phyloP scores from a whole-genome alignment of 2,888 invertebrate genomes.

The Dendrolimus houi region DNA sequence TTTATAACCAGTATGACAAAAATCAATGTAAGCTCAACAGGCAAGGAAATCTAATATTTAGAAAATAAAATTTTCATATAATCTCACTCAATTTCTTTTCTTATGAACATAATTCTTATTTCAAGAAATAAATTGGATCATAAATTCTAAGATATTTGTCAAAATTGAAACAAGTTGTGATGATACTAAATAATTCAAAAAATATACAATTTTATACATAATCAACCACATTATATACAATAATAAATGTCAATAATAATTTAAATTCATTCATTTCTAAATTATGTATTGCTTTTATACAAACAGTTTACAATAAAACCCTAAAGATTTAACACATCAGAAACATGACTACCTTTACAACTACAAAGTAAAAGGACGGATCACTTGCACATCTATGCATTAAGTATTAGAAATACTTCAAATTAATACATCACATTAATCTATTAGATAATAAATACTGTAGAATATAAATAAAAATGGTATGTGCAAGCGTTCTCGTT shows the following conservation, averaged over 20 bases:
- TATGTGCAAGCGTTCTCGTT: not conserved
- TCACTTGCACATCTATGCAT: not conserved
- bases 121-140: too few species aligned
- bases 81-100: too few species aligned
- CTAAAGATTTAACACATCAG: not conserved
- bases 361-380: conserved; percentile 6
- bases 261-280: conserved; percentile 11
- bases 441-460: not conserved
- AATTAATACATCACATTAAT: not conserved
- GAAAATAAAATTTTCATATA: too few species aligned
- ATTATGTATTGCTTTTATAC: conserved; percentile 26
- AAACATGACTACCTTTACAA: conserved; percentile 7
- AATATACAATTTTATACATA: too few species aligned
- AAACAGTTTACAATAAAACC: conserved; percentile 5
- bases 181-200: too few species aligned
- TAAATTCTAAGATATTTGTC: too few species aligned
- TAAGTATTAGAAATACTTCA: not conserved
- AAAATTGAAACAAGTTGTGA: too few species aligned
- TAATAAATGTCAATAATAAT: conserved; percentile 11
- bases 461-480: not conserved
- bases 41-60: too few species aligned
- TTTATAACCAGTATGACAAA: too few species aligned
- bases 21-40: too few species aligned
- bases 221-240: conserved; percentile 12
- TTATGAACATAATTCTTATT: too few species aligned